Evolutionary conservation across 2,888 invertebrate genomes (phyloP).

Genomic region (Lamproptera curius): DNA sequence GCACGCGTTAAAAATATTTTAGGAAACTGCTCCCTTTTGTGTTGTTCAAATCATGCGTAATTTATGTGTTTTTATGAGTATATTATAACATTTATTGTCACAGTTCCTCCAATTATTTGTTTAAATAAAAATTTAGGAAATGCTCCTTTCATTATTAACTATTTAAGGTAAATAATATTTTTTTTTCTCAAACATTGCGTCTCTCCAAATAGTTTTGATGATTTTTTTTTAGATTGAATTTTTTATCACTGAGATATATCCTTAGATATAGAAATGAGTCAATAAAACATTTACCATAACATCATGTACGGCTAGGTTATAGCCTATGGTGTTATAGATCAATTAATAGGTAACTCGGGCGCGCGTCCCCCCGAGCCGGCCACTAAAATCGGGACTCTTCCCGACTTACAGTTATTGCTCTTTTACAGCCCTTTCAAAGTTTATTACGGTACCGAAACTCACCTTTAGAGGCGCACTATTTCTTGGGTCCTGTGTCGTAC

Average conservation of each 20-base stretch:
- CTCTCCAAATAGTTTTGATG: not conserved
- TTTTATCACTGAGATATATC: too few species aligned
- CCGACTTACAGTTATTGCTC: constrained; percentile 74
- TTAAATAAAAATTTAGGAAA: too few species aligned
- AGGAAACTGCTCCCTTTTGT: too few species aligned
- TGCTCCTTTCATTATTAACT: too few species aligned
- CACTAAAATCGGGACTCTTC: constrained; percentile 72
- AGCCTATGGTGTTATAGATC: constrained; percentile 45
- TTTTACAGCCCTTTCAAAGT: constrained; percentile 77
- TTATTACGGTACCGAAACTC: constrained; percentile 75
- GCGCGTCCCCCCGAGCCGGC: constrained; percentile 50
- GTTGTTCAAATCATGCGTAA: too few species aligned
- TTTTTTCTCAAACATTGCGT: not conserved
- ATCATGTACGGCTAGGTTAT: constrained; percentile 19
- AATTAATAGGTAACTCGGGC: constrained; percentile 66
- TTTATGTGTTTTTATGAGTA: too few species aligned
- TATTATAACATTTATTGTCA: too few species aligned
- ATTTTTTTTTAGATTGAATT: not conserved
- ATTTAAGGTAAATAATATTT: too few species aligned
- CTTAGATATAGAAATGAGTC: not conserved
- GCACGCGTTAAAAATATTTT: too few species aligned
- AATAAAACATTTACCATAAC: not conserved
- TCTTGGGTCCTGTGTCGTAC: constrained; percentile 9
- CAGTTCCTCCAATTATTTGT: too few species aligned
- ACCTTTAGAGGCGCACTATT: constrained; percentile 36